These are phyloP conservation scores for Cuculus canorus DNA, from an alignment of 2,797 vertebrate species.

Conservation along the genomic window DNA sequence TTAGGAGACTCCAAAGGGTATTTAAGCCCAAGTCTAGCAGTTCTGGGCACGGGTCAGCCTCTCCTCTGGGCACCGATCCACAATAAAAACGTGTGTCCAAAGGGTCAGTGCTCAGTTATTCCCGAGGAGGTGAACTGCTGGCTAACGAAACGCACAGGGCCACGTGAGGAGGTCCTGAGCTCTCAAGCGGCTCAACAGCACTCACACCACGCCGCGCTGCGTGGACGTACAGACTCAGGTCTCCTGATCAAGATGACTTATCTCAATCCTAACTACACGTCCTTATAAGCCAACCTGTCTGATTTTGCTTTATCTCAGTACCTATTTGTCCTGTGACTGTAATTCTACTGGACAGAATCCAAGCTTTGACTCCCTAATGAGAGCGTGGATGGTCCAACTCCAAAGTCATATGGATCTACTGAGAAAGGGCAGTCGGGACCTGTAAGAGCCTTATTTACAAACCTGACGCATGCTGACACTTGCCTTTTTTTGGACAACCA, in stretches of 20 bases:
- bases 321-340: background rate
- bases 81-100: background rate
- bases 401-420: background rate
- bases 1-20: background rate
- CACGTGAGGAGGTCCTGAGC: background rate
- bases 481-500: background rate
- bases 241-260: background rate
- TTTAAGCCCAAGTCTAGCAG: background rate
- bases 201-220: accelerated
- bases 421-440: background rate
- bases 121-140: background rate
- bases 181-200: background rate
- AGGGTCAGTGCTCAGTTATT: background rate
- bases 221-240: background rate
- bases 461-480: background rate
- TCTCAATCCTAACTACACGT: accelerated
- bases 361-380: background rate
- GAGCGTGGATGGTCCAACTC: background rate
- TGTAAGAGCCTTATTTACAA: background rate
- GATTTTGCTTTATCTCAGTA: background rate
- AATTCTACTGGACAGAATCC: background rate
- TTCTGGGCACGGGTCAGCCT: conserved; percentile 8
- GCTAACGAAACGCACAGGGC: background rate
- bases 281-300: background rate
- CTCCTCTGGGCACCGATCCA: background rate